Conservation (phyloP, 2,888 invertebrate genomes). For the Agrochola litura region DNA sequence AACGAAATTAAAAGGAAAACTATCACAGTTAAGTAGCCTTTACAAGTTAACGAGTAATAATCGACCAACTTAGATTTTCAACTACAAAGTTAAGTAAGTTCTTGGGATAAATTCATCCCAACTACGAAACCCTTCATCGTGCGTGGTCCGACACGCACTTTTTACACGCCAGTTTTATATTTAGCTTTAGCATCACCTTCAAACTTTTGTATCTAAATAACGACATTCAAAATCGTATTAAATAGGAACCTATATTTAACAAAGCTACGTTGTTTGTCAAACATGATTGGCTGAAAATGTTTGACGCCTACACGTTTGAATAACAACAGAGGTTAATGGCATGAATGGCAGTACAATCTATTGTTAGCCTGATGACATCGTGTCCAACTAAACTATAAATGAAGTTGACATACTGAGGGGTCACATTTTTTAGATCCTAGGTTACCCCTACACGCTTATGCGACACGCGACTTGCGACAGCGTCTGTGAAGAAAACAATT, state of each 20-base stretch:
- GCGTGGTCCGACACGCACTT: too few species aligned
- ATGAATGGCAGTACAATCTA: constrained; percentile 11
- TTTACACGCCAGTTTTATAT: constrained; percentile 15
- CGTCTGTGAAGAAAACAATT: not conserved
- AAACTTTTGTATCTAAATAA: constrained; percentile 26
- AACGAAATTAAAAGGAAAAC: too few species aligned
- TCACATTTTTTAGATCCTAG: not conserved
- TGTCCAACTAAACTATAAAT: not conserved
- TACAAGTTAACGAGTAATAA: too few species aligned
- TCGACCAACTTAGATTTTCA: too few species aligned
- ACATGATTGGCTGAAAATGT: constrained; percentile 5
- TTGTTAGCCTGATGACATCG: constrained; percentile 10
- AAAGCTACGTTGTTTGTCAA: not conserved
- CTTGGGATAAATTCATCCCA: too few species aligned
- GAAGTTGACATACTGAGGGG: not conserved
- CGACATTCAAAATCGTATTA: constrained; percentile 10
- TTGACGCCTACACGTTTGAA: not conserved
- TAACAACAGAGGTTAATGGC: constrained; percentile 9
- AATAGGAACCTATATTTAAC: constrained; percentile 22
- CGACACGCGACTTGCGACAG: not conserved
- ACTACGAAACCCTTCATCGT: too few species aligned
- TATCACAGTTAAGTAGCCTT: too few species aligned
- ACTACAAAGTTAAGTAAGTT: too few species aligned
- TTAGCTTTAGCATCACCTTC: constrained; percentile 6
- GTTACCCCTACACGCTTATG: not conserved